These are phyloP conservation scores for Lycia hirtaria DNA, from an alignment of 2,888 invertebrate species.

Conservation along the genomic window DNA sequence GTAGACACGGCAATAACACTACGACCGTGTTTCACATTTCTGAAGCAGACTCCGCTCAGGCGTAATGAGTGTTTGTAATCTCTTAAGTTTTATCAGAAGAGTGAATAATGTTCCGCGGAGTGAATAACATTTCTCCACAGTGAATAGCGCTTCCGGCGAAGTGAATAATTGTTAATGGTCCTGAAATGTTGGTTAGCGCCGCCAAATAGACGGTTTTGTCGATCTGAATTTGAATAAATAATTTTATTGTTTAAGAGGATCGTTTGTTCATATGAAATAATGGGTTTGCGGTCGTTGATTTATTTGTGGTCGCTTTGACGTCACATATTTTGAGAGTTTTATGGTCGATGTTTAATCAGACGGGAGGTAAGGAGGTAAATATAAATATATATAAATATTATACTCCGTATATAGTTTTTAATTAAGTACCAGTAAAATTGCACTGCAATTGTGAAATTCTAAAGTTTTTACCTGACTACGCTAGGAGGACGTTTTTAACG, in stretches of 20 bases:
- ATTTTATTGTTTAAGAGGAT: background rate
- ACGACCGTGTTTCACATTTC: conserved; percentile 4
- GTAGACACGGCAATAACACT: background rate
- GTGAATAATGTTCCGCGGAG: conserved; percentile 28
- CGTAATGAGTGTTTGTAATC: conserved; percentile 44
- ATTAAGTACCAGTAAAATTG: no score
- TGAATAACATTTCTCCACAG: conserved; percentile 2
- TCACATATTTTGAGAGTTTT: background rate
- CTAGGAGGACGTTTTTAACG: no score
- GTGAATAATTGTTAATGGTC: conserved; percentile 31
- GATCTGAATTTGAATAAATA: conserved; percentile 8
- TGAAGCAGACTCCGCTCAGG: conserved; percentile 10
- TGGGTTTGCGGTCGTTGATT: background rate
- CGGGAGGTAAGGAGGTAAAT: no score
- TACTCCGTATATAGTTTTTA: no score
- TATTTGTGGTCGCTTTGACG: background rate
- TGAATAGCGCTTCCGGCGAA: background rate
- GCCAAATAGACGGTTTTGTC: conserved; percentile 14
- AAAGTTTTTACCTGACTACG: no score
- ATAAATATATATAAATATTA: no score
- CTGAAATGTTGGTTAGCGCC: conserved; percentile 21
- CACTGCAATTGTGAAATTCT: no score
- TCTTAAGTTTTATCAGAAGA: conserved; percentile 42
- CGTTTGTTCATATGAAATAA: conserved; percentile 4
- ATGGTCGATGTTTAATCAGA: background rate